phyloP scores from a whole-genome alignment of 2,797 vertebrate genomes.

The Cynopterus sphinx region DNA sequence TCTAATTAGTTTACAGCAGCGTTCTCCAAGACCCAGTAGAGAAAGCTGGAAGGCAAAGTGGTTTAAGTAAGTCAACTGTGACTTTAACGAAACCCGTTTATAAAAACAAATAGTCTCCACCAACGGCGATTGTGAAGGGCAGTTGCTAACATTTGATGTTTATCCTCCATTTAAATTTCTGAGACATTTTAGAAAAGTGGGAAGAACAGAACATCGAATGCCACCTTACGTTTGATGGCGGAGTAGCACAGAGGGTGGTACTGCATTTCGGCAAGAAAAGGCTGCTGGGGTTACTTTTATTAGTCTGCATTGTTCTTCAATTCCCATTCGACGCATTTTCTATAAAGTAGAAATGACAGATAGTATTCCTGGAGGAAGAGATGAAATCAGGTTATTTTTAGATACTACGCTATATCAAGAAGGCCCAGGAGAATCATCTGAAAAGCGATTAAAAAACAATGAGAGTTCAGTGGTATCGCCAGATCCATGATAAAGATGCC shows the following conservation, averaged over 20 bases:
- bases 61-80: neutral
- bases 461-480: neutral
- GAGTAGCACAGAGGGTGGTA: neutral
- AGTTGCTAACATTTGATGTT: neutral
- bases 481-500: neutral
- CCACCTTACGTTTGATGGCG: neutral
- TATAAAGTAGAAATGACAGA: neutral
- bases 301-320: neutral
- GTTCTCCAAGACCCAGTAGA: neutral
- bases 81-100: neutral
- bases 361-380: neutral
- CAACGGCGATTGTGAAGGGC: neutral
- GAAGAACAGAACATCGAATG: neutral
- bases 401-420: neutral
- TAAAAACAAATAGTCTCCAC: neutral
- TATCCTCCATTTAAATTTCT: neutral
- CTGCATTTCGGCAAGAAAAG: neutral
- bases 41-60: neutral
- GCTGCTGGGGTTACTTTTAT: neutral
- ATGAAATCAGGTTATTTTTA: neutral
- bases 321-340: neutral
- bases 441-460: constrained; percentile 39
- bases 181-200: neutral
- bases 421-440: constrained; percentile 15
- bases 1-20: neutral